Evolutionary conservation across 2,113 vertebrate genomes (phyloP), one percentile per base, ranked within the genome.

Genomic region (Saguinus imperator): DNA sequence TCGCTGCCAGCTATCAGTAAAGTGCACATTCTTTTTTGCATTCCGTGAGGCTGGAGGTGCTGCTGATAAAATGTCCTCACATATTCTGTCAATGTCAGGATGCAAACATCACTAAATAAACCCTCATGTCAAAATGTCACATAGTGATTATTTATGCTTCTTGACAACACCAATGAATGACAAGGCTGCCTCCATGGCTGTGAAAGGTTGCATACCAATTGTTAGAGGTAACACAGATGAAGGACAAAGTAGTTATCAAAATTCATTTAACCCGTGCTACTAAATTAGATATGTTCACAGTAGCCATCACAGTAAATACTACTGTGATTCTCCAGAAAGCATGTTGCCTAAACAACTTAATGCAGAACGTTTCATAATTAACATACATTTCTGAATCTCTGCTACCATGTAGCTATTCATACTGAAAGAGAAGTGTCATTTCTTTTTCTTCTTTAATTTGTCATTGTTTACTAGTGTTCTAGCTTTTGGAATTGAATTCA

Each of bases 41-140:
- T 95, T 97, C 92, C 72, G 16, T 89, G 68, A 96, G 61, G 37
- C 84, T 96, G 50, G 37, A 90, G n/a, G 57, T 91, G 58, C 91
- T 76, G 66, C 75, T 97, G 94, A 76, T 89, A 91, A 96, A 97
- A 93, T 94, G 92, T 91, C 95, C 96, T 97, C 94, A 95, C 87
- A 94, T 94, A 95, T 85, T 97, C 97, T 83, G 90, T 96, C 96
- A 98, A 91, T 96, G 97, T 97, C 97, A 97, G 73, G 66, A 97
- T 80, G 73, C 88, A 97, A 97, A 95, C 90, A 89, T 94, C 93
- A 88, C 97, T 92, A 96, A 97, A 95, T 80, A 97, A 97, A 97
- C 58, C 48, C 57, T 81, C n/a, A 79, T 97, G 96, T 98, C 97
- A 96, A 91, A 95, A 96, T 98, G 94, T 96, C 97, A 94, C 68